Base-by-base conservation (phyloP, 2,888 invertebrate species). In the Acrocyrtus sp. region DNA sequence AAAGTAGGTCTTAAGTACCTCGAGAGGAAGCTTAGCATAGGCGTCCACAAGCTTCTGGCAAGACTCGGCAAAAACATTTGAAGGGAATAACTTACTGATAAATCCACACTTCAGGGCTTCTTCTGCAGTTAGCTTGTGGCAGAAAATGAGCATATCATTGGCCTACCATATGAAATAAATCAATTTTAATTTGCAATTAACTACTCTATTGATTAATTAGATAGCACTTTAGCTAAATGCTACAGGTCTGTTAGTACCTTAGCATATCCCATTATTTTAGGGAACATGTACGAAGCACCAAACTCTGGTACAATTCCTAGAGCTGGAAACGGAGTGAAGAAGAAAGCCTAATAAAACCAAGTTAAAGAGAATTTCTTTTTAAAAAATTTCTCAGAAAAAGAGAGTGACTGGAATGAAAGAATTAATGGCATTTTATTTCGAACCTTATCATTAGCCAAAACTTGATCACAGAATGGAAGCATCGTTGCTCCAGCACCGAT, bases 381-480 rank as follows among this genome's bases (percentile, higher is more conserved):
- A 2, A 54, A 17, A 54, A 12, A 10, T 10, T 39, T 8, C 39
- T 39, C 39, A 8, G 39, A 39, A 39, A 39, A 39, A 10, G 39
- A 39, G 8, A n/a, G n/a, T 17, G n/a, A 45, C 6, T 39, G 12
- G 8, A 10, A 39, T 39, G 12, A 6, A 12, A 39, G 12, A 10
- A 39, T 12, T 15, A 45, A 45, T 45, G 12, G 6, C 12, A 12
- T 39, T 39, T 12, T 39, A 12, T 45, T 45, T 45, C 4, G 45
- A 34, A 63, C 63, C 50, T 69, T 61, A n/a, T 69, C 68, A 27
- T 41, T 69, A 0, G 68, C 68, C n/a, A 69, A n/a, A 15, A 69
- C 61, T 17, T 19, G 47, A 45, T 69, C 68, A 61, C 68, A 69
- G n/a, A 61, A 61, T 12, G 68, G 68, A n/a, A 69, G 26, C 1